Evolutionary conservation across 2,888 invertebrate genomes (phyloP), one percentile per base, ranked within the genome.

Genomic region (Sycophila texana): DNA sequence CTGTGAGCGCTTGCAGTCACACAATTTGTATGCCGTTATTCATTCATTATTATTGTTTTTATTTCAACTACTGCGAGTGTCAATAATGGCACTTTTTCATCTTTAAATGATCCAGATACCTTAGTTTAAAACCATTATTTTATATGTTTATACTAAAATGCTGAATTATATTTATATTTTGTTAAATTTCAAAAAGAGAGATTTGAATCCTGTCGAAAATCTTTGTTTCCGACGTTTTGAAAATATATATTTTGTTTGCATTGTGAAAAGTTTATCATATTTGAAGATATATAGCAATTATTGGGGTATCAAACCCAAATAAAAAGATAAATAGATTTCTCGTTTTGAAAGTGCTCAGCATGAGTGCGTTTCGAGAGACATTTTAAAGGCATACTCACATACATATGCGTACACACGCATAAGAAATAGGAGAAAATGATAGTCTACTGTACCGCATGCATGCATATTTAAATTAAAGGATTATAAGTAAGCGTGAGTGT

Each of bases 401-500:
- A 83, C 80, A 83, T 77, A 72, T 76, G 61, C 73, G 70, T 74
- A 82, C 57, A 74, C 76, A 77, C 81, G 82, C 83, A 82, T 67
- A 84, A 85, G 66, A 82, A 83, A 82, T 85, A 86, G 82, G 74
- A 30, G 58, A 47, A 22, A 60, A 83, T 68, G 83, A 86, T 86
- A 86, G 85, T 85, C 83, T 85, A 84, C 83, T 84, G 83, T 86
- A 85, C 84, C 82, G 83, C 85, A 86, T 79, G 84, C 83, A 82
- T 85, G 84, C 83, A 82, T 85, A 87, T 85, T 86, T 83, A 86
- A 83, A 84, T 85, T 83, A 83, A 86, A 81, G 84, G 84, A 86
- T 82, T 86, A 86, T 85, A 83, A 82, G 77, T 87, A 86, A 87
- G 85, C 85, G 85, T 86, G 86, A 84, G 83, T 86, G 87, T 87